Evolutionary conservation across 2,888 invertebrate species (phyloP).

Genomic region (Andrena bucephala): DNA sequence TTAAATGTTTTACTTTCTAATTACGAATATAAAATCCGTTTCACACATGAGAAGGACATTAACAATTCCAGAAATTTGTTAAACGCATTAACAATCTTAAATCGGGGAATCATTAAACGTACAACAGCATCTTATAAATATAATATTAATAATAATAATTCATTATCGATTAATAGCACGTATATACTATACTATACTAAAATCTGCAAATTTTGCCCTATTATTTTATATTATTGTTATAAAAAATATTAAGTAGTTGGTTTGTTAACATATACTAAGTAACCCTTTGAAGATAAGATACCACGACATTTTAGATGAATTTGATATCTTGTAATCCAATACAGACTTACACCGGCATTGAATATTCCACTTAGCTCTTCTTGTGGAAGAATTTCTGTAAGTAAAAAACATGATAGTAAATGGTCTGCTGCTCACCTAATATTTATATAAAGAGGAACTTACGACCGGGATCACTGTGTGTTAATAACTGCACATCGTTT

Average conservation of each 20-base stretch:
- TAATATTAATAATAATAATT: not conserved
- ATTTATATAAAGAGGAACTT: conserved; percentile 73
- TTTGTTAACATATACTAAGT: conserved; percentile 87
- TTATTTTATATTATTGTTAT: not conserved
- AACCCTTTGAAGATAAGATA: conserved; percentile 96
- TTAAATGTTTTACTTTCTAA: conserved; percentile 22
- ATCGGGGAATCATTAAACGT: not conserved
- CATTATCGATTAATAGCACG: not conserved
- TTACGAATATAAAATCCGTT: conserved; percentile 9
- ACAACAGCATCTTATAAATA: not conserved
- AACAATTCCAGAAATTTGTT: not conserved
- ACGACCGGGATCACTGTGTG: conserved; percentile 98
- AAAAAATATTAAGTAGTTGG: conserved; percentile 28
- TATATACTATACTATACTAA: not conserved
- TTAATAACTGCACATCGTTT: conserved; percentile 96
- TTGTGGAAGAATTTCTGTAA: conserved; percentile 87
- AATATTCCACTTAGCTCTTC: conserved; percentile 88
- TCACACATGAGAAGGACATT: not conserved
- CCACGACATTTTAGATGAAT: conserved; percentile 96
- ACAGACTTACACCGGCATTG: conserved; percentile 83
- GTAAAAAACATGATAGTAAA: conserved; percentile 57
- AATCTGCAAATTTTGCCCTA: not conserved
- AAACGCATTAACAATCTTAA: not conserved
- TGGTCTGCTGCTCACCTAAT: conserved; percentile 25
- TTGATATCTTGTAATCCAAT: conserved; percentile 95